A percentile compares a stretch with the other conserved stretches of the same genome.
phyloP scores from a whole-genome alignment of 2,888 invertebrate genomes.

The Sclerodermus sp. region DNA sequence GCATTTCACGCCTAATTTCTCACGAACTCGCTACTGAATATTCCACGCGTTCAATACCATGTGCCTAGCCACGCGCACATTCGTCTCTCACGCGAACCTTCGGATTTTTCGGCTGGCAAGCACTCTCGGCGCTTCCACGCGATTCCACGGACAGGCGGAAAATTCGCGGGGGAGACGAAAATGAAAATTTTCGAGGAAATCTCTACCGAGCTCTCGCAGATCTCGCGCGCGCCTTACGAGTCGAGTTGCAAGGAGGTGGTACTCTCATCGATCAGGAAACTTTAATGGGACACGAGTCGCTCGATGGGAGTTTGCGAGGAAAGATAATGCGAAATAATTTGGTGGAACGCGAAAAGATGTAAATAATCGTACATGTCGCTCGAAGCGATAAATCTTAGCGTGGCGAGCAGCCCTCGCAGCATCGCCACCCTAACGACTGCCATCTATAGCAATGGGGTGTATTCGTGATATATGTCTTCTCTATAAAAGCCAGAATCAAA shows the following conservation, averaged over 20 bases:
- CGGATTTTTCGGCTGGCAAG: too few relatives aligned
- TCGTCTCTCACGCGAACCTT: too few relatives aligned
- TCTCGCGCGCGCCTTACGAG: too few relatives aligned
- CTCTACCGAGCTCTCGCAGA: too few relatives aligned
- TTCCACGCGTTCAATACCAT: constrained; percentile 23
- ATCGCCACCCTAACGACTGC: constrained; percentile 43
- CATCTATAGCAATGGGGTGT: constrained; percentile 42
- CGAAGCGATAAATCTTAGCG: constrained; percentile 42
- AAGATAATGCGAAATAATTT: constrained; percentile 4
- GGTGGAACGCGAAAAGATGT: constrained; percentile 29
- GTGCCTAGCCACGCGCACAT: too few relatives aligned
- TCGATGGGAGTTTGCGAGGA: neutral
- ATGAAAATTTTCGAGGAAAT: too few relatives aligned
- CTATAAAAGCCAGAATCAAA: constrained; percentile 55
- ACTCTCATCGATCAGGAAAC: too few relatives aligned
- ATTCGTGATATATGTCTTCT: constrained; percentile 52
- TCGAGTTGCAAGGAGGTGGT: too few relatives aligned
- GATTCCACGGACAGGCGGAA: too few relatives aligned
- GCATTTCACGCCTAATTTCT: constrained; percentile 56
- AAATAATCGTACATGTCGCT: constrained; percentile 48
- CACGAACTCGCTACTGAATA: constrained; percentile 45
- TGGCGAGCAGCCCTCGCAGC: constrained; percentile 39
- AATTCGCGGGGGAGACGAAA: too few relatives aligned
- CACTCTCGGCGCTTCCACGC: too few relatives aligned
- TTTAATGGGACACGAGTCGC: too few relatives aligned